Evolutionary conservation across 2,797 vertebrate genomes (phyloP).

Genomic region (Nyctalus aviator): DNA sequence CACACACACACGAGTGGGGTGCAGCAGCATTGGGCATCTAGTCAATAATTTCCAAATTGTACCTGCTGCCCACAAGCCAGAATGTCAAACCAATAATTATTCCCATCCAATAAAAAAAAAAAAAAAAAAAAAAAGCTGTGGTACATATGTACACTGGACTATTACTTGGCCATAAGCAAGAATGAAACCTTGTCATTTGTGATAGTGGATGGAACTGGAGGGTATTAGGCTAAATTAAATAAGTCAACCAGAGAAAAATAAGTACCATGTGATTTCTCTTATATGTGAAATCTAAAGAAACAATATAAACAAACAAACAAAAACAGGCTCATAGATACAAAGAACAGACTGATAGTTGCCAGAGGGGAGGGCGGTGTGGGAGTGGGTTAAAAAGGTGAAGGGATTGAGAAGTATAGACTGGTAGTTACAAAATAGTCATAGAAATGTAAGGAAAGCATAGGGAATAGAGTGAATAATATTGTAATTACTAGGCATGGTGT

Average conservation of each 20-base stretch:
- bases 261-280: neutral
- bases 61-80: conserved; percentile 38
- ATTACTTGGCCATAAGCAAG: neutral
- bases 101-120: conserved; percentile 37
- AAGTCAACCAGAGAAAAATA: neutral
- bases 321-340: neutral
- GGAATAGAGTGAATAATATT: neutral
- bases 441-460: neutral
- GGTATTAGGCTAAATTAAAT: neutral
- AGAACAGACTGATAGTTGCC: neutral
- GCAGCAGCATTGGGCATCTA: neutral
- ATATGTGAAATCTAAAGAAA: neutral
- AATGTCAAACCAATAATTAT: conserved; percentile 62
- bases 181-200: neutral
- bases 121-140: neutral
- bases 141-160: neutral
- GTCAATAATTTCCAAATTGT: conserved; percentile 39
- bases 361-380: neutral
- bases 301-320: neutral
- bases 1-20: neutral
- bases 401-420: neutral
- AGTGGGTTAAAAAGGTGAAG: neutral
- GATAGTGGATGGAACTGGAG: neutral
- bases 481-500: neutral
- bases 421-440: neutral